Conservation (phyloP, 2,888 invertebrate species). For the Sepiola atlantica region DNA sequence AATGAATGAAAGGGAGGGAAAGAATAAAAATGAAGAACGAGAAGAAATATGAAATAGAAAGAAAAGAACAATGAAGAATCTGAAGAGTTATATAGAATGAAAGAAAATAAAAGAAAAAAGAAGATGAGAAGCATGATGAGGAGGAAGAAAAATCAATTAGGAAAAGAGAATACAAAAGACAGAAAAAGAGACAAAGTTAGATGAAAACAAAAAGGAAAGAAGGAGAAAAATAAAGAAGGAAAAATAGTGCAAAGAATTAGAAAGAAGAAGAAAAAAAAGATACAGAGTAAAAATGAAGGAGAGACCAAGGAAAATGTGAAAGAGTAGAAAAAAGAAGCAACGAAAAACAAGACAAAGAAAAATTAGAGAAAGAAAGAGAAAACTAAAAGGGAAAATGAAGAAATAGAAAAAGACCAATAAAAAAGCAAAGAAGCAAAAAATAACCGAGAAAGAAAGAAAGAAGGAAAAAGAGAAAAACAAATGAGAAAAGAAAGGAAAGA, state of each 20-base stretch:
- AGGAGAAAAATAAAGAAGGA: not conserved
- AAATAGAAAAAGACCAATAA: not conserved
- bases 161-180: too few relatives aligned
- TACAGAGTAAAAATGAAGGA: not conserved
- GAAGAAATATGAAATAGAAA: not conserved
- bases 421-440: not conserved
- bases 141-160: too few relatives aligned
- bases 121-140: too few relatives aligned
- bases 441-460: not conserved
- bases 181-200: too few relatives aligned
- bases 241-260: not conserved
- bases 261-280: not conserved
- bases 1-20: too few relatives aligned
- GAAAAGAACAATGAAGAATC: too few relatives aligned
- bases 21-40: not conserved
- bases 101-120: too few relatives aligned
- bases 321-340: not conserved
- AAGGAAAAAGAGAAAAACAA: not conserved
- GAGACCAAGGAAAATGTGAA: not conserved
- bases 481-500: not conserved
- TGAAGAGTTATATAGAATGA: too few relatives aligned
- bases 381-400: not conserved
- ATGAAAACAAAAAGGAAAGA: not conserved
- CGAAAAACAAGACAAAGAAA: not conserved
- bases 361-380: not conserved